Evolutionary conservation across 2,888 invertebrate genomes (phyloP), one percentile per base, ranked within the genome.

Genomic region (Chymomyza procnemis): DNA sequence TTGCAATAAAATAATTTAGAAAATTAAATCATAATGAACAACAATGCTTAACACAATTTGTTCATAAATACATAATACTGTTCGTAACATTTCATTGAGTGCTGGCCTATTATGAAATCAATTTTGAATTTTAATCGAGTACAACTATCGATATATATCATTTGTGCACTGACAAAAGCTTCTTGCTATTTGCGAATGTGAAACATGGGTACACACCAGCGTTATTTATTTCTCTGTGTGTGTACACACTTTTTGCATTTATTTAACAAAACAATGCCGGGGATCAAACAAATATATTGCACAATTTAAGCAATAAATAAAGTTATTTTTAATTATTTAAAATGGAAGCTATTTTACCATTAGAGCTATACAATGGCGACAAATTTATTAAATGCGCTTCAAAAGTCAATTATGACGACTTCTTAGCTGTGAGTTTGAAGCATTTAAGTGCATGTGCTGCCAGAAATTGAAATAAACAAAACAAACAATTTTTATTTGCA

Each of bases 331-430:
- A 74, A 63, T n/a, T n/a, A n/a, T n/a, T n/a, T 52, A 67, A 66
- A 52, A 89, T 89, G 89, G 88, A 89, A 4, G 67, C 88, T 4
- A 76, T 89, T 50, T 62, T 89, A n/a, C 87, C 89, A 3, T 66
- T 74, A 26, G 75, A 78, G 30, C 76, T 76, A 52, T 73, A 78
- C 26, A 73, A 85, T 67, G 73, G 75, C 8, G 64, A 86, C 8
- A 76, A 80, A 50, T 72, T 89, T 71, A 59, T 85, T 6, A 64
- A 74, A 30, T 74, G 75, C 67, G 89, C 89, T 47, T 54, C 80
- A 1, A 69, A 81, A 52, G 71, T 89, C 48, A 78, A 87, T 47
- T 89, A 89, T 66, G 86, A 89, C 59, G 87, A 87, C 61, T 85
- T 89, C 46, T 75, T 83, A 19, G 85, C 80, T 55, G 90, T 90